A percentile compares a stretch with the other conserved stretches of the same genome.
These are phyloP conservation scores for Drosophila melanosoma DNA, from an alignment of 2,888 invertebrate genomes.

Conservation along the genomic window DNA sequence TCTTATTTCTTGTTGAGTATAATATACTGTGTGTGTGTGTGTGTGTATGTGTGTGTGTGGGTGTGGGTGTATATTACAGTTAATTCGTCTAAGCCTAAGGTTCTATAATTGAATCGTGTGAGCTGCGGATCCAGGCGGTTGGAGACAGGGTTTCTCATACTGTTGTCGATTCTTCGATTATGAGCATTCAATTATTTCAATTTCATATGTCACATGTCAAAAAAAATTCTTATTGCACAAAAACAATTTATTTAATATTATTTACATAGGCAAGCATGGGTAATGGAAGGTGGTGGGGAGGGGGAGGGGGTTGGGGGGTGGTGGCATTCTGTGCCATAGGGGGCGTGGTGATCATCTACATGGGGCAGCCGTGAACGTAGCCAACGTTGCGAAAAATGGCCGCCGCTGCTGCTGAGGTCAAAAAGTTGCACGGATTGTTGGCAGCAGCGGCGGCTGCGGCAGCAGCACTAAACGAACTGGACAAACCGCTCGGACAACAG, in stretches of 20 bases:
- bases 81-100: conserved; percentile 71
- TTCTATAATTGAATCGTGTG: conserved; percentile 33
- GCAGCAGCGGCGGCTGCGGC: conserved; percentile 79
- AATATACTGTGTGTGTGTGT: conserved; percentile 9
- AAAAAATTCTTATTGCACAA: conserved; percentile 67
- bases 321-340: not conserved
- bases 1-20: conserved; percentile 18
- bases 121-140: not conserved
- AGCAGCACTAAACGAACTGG: conserved; percentile 74
- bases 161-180: conserved; percentile 22
- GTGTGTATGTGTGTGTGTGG: conserved; percentile 5
- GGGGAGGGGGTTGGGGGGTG: not conserved
- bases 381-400: conserved; percentile 91
- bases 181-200: not conserved
- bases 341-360: conserved; percentile 84
- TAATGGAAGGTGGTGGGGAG: not conserved
- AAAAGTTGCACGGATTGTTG: conserved; percentile 87
- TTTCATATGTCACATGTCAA: not conserved
- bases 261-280: conserved; percentile 62
- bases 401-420: conserved; percentile 88
- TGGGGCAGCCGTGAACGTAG: conserved; percentile 90
- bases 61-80: conserved; percentile 64
- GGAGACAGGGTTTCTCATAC: not conserved
- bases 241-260: conserved; percentile 41
- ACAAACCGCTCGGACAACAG: conserved; percentile 84